Evolutionary conservation across 2,797 vertebrate genomes (phyloP), one percentile per base, ranked within the genome.

Genomic region (Pempheris klunzingeri): DNA sequence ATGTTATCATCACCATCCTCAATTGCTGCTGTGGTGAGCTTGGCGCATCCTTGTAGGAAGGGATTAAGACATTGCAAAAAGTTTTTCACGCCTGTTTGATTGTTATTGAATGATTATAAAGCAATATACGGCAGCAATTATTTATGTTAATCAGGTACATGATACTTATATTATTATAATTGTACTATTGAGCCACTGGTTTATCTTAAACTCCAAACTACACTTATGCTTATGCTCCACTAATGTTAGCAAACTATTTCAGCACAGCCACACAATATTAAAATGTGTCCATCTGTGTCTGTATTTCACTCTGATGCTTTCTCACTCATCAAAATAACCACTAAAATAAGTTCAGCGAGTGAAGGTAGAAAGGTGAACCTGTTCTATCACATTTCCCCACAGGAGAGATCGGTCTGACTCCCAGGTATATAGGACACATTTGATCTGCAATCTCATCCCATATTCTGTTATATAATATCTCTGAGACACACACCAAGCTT

Each of bases 381-480:
- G 66, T 70, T 87, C 80, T 61, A 77, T 82, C 60, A 71, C 44
- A 69, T 84, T 82, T 78, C 74, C 67, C 64, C 77, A 60, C 62
- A 61, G 65, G 72, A 83, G 74, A 85, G 62, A 71, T 68, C 32
- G 54, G 30, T 72, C 69, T 65, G 78, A 80, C 80, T 81, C 70
- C 59, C 81, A 83, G 77, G 81, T 71, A 72, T 76, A 74, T 67
- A 43, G 73, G 72, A 86, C 69, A 73, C 86, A 89, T 89, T 86
- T 90, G 81, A 90, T 90, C 81, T 83, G 38, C 71, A 66, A 78
- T 83, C 87, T 89, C 86, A 83, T 93, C 83, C 80, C 84, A 82
- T 88, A 91, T 90, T 91, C 76, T 74, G 75, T 87, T 88, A 85
- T 84, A 84, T 90, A 86, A 89, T 85, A 86, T 92, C 67, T 78